A percentile compares a stretch with the other conserved stretches of the same genome.
Evolutionary conservation across 2,888 invertebrate genomes (phyloP).

Genomic region (Scelioninae gen. 1): DNA sequence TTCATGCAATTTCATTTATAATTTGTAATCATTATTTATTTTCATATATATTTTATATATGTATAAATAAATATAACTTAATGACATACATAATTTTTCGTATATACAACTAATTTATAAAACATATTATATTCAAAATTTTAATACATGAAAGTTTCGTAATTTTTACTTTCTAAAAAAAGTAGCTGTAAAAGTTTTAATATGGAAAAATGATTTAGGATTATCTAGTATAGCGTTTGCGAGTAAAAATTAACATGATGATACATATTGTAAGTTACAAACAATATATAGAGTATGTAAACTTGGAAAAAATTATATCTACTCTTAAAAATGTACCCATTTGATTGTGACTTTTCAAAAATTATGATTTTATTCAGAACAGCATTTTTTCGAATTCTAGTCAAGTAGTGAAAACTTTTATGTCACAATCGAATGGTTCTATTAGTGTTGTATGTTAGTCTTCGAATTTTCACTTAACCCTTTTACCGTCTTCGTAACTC

Average conservation of each 20-base stretch:
- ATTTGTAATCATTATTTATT: too few species aligned
- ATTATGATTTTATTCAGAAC: not conserved
- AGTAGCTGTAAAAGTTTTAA: not conserved
- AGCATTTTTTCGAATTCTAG: conserved; percentile 1
- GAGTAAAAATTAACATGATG: conserved; percentile 17
- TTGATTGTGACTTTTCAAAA: conserved; percentile 1
- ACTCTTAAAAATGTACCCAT: conserved; percentile 4
- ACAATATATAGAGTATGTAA: conserved; percentile 8
- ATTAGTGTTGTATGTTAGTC: conserved; percentile 29
- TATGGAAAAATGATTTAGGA: not conserved
- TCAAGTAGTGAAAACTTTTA: not conserved
- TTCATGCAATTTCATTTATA: too few species aligned
- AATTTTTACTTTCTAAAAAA: too few species aligned
- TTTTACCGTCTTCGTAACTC: conserved; percentile 16
- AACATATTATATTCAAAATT: too few species aligned
- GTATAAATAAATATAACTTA: too few species aligned
- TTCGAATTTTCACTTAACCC: conserved; percentile 28
- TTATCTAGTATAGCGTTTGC: conserved; percentile 8
- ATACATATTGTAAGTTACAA: conserved; percentile 25
- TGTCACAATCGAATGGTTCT: conserved; percentile 10
- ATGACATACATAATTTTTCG: too few species aligned
- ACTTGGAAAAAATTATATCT: conserved; percentile 16
- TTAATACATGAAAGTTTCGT: too few species aligned
- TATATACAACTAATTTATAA: too few species aligned
- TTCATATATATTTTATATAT: too few species aligned